Evolutionary conservation across 2,113 vertebrate species (phyloP).

Genomic region (Synodontis membranacea): DNA sequence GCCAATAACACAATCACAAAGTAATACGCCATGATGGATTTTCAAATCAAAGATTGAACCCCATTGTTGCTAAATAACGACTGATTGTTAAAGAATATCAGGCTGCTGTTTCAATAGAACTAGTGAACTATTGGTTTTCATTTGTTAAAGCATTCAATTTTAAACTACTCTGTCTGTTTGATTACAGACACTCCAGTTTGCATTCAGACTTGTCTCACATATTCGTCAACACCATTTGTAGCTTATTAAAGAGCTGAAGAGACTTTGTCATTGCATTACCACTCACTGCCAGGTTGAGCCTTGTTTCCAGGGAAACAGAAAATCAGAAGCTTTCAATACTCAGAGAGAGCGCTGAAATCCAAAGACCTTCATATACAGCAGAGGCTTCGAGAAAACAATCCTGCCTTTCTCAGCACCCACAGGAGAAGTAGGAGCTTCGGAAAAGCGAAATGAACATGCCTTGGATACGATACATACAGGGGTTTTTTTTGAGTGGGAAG

Average conservation of each 20-base stretch:
- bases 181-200: not conserved
- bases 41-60: not conserved
- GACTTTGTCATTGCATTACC: conserved; percentile 72
- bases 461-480: not conserved
- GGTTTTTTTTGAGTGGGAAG: not conserved
- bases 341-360: conserved; percentile 69
- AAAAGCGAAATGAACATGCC: not conserved
- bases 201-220: conserved; percentile 47
- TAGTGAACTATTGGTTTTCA: not conserved
- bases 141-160: not conserved
- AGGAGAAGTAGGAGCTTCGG: not conserved
- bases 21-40: not conserved
- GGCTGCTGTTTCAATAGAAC: not conserved
- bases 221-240: conserved; percentile 70
- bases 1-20: not conserved
- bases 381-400: conserved; percentile 75
- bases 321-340: conserved; percentile 76
- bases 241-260: conserved; percentile 67
- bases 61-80: not conserved
- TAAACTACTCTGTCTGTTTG: not conserved
- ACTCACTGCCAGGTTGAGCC: conserved; percentile 70
- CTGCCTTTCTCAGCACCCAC: conserved; percentile 55
- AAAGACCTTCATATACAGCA: conserved; percentile 70
- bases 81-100: not conserved
- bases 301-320: conserved; percentile 82